Evolutionary conservation across 2,797 vertebrate species (phyloP), one percentile per base, ranked within the genome.

Genomic region (Pipistrellus pipistrellus): DNA sequence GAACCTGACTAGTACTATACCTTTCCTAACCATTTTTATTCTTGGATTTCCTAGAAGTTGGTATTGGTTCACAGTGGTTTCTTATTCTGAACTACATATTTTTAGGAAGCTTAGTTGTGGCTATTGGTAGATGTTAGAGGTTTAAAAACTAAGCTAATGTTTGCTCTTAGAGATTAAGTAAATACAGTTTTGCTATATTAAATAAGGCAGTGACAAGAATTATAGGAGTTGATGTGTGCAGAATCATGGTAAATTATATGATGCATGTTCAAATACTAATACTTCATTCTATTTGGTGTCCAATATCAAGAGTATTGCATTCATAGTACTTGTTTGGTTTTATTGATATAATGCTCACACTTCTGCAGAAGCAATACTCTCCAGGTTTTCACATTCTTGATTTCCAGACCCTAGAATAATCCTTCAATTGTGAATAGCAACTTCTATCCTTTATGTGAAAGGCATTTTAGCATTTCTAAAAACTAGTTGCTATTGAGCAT

Each of bases 401-500:
- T 76, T 95, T 66, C 46, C 85, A 18, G 5, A 51, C 90, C 64
- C 51, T 30, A 75, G 14, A 83, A 72, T 76, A 71, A 72, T 85
- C 21, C 86, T 80, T 90, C 30, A 53, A 0, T 92, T 89, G 48
- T 55, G 13, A 90, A 48, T 73, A 94, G 64, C 7, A 23, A 83
- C 81, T 62, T 81, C 35, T 86, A 5, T 89, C 48, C 10, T 94
- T 76, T 72, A 14, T 1, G 15, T 69, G n/a, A 88, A 27, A 86
- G 64, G 32, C 66, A 46, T 89, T 95, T 84, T 91, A 88, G 35
- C 62, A 62, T 84, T 95, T 72, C 81, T 84, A 41, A 94, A 86
- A 84, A 62, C n/a, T 75, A 77, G 41, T 94, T 80, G 53, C 55
- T 89, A n/a, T 46, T 91, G 53, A 91, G 48, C 89, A 57, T 92